Percentiles rank a stretch among this genome's conserved stretches.
These are phyloP conservation scores for Semicossyphus pulcher DNA, from an alignment of 2,113 vertebrate species.

Conservation along the genomic window DNA sequence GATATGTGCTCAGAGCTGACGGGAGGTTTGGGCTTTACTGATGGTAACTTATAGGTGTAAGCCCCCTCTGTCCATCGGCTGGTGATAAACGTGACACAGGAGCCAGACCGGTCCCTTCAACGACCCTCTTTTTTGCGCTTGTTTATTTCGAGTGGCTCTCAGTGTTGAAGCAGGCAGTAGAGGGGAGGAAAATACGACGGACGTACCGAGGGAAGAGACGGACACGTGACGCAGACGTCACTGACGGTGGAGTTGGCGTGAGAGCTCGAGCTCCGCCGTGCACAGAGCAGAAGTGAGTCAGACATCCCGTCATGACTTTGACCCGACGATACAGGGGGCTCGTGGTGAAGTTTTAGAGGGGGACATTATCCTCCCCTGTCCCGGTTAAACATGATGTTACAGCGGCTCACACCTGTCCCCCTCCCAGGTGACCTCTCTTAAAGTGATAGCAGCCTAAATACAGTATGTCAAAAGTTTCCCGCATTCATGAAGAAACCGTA, in stretches of 20 bases:
- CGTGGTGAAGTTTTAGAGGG: not conserved
- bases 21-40: slow-evolving; percentile 71
- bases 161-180: slow-evolving; percentile 57
- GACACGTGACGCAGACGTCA: slow-evolving; percentile 85
- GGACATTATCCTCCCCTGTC: not conserved
- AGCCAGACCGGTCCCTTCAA: slow-evolving; percentile 48
- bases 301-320: slow-evolving; percentile 28
- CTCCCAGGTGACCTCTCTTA: slow-evolving; percentile 75
- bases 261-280: slow-evolving; percentile 66
- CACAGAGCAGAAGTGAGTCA: slow-evolving; percentile 45
- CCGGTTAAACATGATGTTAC: slow-evolving; percentile 8
- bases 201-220: slow-evolving; percentile 80
- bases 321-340: not conserved
- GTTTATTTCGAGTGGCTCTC: slow-evolving; percentile 79
- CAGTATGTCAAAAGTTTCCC: not conserved
- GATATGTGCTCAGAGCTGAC: slow-evolving; percentile 62
- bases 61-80: slow-evolving; percentile 64
- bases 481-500: too few relatives aligned
- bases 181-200: slow-evolving; percentile 83
- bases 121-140: slow-evolving; percentile 58
- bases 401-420: slow-evolving; percentile 66
- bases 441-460: slow-evolving; percentile 51
- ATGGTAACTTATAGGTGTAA: slow-evolving; percentile 75
- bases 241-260: slow-evolving; percentile 81
- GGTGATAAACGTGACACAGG: slow-evolving; percentile 65